Base-by-base conservation (phyloP, 2,113 vertebrate species). In the Aegotheles bennettii region DNA sequence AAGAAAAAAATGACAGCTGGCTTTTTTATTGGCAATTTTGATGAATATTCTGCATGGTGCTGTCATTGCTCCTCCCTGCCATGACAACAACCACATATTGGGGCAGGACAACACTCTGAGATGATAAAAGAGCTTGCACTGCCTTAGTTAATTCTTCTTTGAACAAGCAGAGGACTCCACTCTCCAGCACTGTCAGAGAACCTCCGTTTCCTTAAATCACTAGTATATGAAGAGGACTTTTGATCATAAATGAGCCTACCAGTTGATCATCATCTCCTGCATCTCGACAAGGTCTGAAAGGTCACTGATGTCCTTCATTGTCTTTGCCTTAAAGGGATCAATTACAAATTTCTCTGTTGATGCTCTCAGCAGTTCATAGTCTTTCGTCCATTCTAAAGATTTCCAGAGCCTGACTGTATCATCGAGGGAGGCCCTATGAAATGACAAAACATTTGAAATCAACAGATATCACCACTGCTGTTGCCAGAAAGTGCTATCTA, bases 331-430 rank as follows among this genome's bases (percentile, higher is more conserved):
- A 87, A 99, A 98, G 20, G 99, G 99, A 87, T 99, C 96, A 29
- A 99, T 97, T 87, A 98, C 98, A 94, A 99, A 98, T 90, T 99
- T 99, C 84, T 98, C 97, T 76, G 99, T 96, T 1, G 98, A 98
- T 0, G 61, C 94, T 93, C 59, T 97, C 54, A 99, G 97, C 31
- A 98, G 96, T 40, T 53, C 53, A 3, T 96, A 88, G 65, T 99
- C 98, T 7, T 93, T 94, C 14, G 45, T 90, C 42, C 97, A 96
- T 86, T 98, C 97, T 31, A 99, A 96, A 68, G 98, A 98, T 92
- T 98, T 98, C 99, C 99, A 99, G 14, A 99, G 97, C 56, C 84
- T 92, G 79, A 99, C 97, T 3, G 98, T 98, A 40, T 99, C 98
- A 23, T 97, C 97, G 63, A 99, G 98, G 36, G 99, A 98, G 1